Base-by-base conservation (phyloP, 2,797 vertebrate genomes). In the Euthynnus affinis region DNA sequence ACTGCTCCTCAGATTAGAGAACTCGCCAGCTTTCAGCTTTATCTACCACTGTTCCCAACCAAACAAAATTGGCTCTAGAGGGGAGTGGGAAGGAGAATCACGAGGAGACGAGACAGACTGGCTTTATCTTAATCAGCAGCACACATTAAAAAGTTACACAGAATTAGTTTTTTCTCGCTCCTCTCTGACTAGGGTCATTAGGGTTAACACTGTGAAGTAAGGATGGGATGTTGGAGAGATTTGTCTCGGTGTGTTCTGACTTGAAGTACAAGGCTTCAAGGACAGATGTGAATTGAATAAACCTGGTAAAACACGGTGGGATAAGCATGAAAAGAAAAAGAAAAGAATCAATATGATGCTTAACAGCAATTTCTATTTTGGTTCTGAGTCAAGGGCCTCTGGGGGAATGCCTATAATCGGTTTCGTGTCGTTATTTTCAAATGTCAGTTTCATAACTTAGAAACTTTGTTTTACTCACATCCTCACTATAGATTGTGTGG, bases 51-150 rank as follows among this genome's bases (percentile, higher is more conserved):
- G 69, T 86, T 91, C 87, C 89, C 82, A 71, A 91, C 84, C 89
- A 90, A 88, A 91, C 79, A 88, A 91, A 93, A 92, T 91, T 92
- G 91, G 88, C 91, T 92, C 88, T 84, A 80, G 86, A 88, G 83
- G 89, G 91, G 76, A 89, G 83, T 82, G 83, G 82, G 84, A 87
- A 83, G 79, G 73, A 76, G 82, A 86, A 81, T 89, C 80, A 51
- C 82, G 57, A 68, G 63, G 78, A 88, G 76, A 72, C 57, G 46
- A 91, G 86, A 82, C 86, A 84, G 81, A 59, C 85, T 53, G 67
- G 80, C 81, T 91, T 94, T 93, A 94, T 95, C 92, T 93, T 91
- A 90, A 91, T 93, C 92, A 91, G 87, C 86, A 74, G 83, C 85
- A 87, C 90, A 91, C 91, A 90, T 88, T 84, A 86, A 91, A 92